Base-by-base conservation (phyloP, 2,797 vertebrate genomes). In the Phalanger gymnotis region DNA sequence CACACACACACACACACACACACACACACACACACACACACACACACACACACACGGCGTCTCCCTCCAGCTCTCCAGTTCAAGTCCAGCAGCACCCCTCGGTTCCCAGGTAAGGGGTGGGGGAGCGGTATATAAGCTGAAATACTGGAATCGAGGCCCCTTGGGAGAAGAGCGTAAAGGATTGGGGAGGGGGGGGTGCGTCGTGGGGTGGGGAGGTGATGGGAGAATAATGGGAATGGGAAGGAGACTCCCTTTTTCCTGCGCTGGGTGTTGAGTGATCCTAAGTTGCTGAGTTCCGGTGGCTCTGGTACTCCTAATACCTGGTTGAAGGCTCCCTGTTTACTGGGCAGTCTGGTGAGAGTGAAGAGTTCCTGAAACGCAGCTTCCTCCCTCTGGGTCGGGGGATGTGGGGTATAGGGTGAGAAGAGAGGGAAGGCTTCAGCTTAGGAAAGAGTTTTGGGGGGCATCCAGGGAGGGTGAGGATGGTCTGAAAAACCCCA, bases 161-260 rank as follows among this genome's bases (percentile, higher is more conserved):
- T 14, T 0, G 91, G 92, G 40, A 28, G 27, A 57, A 91, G 25
- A 51, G 34, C 19, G 2, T 0, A 73, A 58, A 40, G 54, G 90
- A 28, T 87, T 1, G 90, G 34, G 10, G 13, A 31, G 1, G 13
- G n/a, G 0, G 34, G 87, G 53, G 92, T 93, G 93, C 93, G 94
- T 91, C 94, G 56, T 54, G 4, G 90, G 53, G 91, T 54, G 61
- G 95, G 93, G 96, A 95, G 55, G 94, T 94, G 93, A 92, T 95
- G 93, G 93, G 87, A 97, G 92, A 58, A 95, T n/a, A 96, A 87
- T 11, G 73, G 40, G 73, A 87, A 5, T 87, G 73, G 73, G 25
- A 81, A 81, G n/a, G 66, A 73, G 61, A 81, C 73, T 96, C 96
- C 97, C 96, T 95, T 97, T 96, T 98, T 96, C 95, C 89, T 94